These are phyloP conservation scores for Lysandra coridon DNA, from an alignment of 2,888 invertebrate genomes.

Conservation along the genomic window DNA sequence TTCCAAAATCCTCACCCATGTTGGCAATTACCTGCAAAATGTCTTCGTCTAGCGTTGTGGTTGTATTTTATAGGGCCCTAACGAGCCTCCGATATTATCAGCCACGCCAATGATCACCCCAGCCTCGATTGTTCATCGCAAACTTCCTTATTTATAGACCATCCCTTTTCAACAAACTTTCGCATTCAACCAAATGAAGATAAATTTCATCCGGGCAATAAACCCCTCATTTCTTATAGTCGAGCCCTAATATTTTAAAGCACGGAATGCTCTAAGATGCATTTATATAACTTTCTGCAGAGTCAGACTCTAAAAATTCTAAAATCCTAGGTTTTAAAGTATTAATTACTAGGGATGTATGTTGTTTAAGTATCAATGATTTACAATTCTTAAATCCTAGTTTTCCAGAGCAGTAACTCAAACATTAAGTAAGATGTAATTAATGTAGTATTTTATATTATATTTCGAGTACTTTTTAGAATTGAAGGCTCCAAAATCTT, in stretches of 20 bases:
- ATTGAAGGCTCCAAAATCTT: too few species aligned
- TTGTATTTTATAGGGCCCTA: conserved; percentile 67
- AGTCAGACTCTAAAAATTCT: not conserved
- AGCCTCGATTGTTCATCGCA: conserved; percentile 35
- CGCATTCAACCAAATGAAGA: conserved; percentile 21
- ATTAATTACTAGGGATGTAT: not conserved
- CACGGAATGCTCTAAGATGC: not conserved
- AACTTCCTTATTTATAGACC: conserved; percentile 19
- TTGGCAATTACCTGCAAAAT: conserved; percentile 20
- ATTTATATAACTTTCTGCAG: not conserved
- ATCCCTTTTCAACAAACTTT: conserved; percentile 15
- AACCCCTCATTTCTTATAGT: conserved; percentile 13
- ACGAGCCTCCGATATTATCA: conserved; percentile 67
- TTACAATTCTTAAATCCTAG: too few species aligned
- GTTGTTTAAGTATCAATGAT: too few species aligned
- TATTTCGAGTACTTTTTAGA: too few species aligned
- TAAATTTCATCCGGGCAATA: conserved; percentile 14
- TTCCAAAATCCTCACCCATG: not conserved
- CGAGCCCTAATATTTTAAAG: conserved; percentile 13
- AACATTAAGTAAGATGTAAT: not conserved
- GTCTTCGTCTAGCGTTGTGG: conserved; percentile 52
- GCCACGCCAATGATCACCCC: conserved; percentile 52
- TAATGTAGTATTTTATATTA: not conserved
- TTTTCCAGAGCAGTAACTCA: not conserved
- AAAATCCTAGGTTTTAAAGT: not conserved